Conservation (phyloP, 2,113 vertebrate genomes). For the Symphodus melops region DNA sequence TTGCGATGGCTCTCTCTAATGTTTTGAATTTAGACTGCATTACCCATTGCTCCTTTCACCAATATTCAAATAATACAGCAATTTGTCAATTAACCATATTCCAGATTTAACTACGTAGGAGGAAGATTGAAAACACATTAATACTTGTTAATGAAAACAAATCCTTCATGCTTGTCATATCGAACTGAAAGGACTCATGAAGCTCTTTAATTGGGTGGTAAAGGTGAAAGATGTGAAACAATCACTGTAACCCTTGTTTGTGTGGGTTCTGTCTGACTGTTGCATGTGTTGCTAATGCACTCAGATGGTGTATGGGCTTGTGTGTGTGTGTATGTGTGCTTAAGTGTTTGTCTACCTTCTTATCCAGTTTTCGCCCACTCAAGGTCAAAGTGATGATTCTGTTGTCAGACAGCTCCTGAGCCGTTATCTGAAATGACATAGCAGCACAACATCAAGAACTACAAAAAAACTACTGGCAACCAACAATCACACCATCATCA, state of each 20-base stretch:
- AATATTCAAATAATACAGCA: slow-evolving; percentile 8
- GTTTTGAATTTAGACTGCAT: no score
- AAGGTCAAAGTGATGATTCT: slow-evolving; percentile 95
- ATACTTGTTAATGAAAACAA: neutral
- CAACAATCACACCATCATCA: slow-evolving; percentile 17
- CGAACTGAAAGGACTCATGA: neutral
- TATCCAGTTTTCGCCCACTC: slow-evolving; percentile 96
- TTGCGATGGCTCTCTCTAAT: no score
- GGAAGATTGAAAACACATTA: slow-evolving; percentile 9
- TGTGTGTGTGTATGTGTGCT: slow-evolving; percentile 8
- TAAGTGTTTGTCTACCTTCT: slow-evolving; percentile 87
- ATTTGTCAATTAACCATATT: neutral
- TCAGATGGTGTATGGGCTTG: neutral
- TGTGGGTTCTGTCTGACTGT: slow-evolving; percentile 15
- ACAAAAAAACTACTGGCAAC: slow-evolving; percentile 23
- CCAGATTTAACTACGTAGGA: neutral
- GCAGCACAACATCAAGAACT: slow-evolving; percentile 38
- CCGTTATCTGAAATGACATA: slow-evolving; percentile 87
- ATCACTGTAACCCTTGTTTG: slow-evolving; percentile 35
- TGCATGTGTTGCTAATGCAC: neutral
- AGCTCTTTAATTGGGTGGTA: slow-evolving; percentile 13
- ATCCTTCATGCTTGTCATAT: slow-evolving; percentile 2
- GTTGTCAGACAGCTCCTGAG: slow-evolving; percentile 98
- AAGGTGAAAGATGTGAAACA: slow-evolving; percentile 38
- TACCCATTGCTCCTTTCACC: slow-evolving; percentile 9